A percentile compares a stretch with the other conserved stretches of the same genome.
Conservation (phyloP, 2,888 invertebrate genomes). For the Drosophila pseudotakahashii region DNA sequence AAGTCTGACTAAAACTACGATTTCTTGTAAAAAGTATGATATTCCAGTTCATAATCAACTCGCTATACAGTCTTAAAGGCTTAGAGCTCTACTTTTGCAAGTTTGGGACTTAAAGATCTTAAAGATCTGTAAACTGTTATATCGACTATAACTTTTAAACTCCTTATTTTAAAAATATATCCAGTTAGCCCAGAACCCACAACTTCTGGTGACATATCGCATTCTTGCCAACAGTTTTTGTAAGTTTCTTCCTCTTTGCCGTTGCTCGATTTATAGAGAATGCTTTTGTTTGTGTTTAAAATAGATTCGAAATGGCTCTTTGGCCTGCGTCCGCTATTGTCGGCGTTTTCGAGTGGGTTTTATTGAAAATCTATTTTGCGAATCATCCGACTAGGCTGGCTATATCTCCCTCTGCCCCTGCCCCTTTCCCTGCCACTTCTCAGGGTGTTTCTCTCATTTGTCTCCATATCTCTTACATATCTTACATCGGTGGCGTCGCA, state of each 20-base stretch:
- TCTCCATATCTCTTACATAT: conserved; percentile 34
- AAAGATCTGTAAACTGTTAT: no score
- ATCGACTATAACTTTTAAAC: not conserved
- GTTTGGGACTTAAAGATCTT: no score
- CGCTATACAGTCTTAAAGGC: no score
- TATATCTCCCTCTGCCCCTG: not conserved
- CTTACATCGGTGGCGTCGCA: conserved; percentile 60
- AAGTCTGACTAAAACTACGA: no score
- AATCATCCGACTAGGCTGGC: conserved; percentile 33
- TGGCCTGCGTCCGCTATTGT: conserved; percentile 53
- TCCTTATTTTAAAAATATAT: not conserved
- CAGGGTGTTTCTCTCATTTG: conserved; percentile 10
- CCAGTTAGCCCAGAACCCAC: conserved; percentile 3
- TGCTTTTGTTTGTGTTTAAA: conserved; percentile 71
- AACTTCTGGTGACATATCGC: conserved; percentile 20
- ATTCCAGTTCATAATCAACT: no score
- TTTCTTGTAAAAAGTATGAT: no score
- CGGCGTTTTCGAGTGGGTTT: conserved; percentile 65
- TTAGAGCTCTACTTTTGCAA: no score
- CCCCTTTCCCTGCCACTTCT: not conserved
- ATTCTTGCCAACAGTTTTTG: conserved; percentile 26
- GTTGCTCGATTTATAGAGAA: conserved; percentile 44
- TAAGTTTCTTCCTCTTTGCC: conserved; percentile 28
- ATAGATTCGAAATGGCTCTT: conserved; percentile 68
- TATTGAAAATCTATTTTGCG: conserved; percentile 78